Evolutionary conservation across 2,113 vertebrate species (phyloP).

Genomic region (Syngnathus scovelli): DNA sequence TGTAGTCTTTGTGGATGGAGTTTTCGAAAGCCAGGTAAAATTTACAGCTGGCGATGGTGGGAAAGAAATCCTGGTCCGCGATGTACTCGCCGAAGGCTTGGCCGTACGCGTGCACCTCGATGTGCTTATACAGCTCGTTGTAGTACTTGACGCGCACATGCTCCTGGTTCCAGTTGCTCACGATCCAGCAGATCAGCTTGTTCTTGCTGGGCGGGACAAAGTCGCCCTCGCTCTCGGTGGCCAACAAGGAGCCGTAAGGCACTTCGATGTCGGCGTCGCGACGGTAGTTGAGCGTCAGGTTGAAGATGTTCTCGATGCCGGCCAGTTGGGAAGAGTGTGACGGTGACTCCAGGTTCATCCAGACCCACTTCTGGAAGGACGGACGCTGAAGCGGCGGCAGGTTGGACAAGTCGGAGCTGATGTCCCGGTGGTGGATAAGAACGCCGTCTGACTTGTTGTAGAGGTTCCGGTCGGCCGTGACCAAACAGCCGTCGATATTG

Average conservation of each 20-base stretch:
- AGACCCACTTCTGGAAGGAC: constrained; percentile 94
- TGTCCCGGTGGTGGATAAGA: constrained; percentile 91
- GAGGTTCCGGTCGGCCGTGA: constrained; percentile 86
- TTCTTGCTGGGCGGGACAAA: constrained; percentile 91
- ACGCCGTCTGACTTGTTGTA: constrained; percentile 90
- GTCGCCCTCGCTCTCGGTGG: constrained; percentile 78
- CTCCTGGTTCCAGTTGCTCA: constrained; percentile 97
- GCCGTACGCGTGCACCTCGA: constrained; percentile 89
- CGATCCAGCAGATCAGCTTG: constrained; percentile 94
- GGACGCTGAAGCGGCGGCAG: constrained; percentile 84
- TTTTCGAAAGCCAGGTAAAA: constrained; percentile 97
- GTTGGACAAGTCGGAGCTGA: constrained; percentile 87
- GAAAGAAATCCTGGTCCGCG: constrained; percentile 88
- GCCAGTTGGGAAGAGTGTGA: constrained; percentile 87
- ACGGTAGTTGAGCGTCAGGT: constrained; percentile 90
- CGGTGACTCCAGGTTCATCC: constrained; percentile 97
- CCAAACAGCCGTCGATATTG: constrained; percentile 85
- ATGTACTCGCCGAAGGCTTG: constrained; percentile 89
- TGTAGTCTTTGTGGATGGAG: constrained; percentile 96
- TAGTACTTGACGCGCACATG: constrained; percentile 93
- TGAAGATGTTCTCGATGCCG: constrained; percentile 90
- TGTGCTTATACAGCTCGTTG: constrained; percentile 90
- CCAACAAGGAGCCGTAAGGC: constrained; percentile 92
- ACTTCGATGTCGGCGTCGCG: constrained; percentile 94
- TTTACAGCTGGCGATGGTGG: constrained; percentile 90